Conservation (phyloP, 2,113 vertebrate species). For the Herpetotheres cachinnans region DNA sequence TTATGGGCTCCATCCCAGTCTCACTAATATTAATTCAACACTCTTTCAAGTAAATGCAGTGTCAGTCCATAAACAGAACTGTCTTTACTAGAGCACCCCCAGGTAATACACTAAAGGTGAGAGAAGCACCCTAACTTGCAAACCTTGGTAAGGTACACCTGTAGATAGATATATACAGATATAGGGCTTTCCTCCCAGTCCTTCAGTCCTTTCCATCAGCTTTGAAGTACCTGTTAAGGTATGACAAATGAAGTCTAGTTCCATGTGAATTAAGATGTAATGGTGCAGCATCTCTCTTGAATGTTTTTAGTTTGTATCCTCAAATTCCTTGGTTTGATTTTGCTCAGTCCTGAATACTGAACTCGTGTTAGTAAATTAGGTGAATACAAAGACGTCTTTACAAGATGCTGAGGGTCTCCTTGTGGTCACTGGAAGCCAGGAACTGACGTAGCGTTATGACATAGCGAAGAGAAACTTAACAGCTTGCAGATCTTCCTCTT, state of each 20-base stretch:
- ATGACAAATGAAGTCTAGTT: not conserved
- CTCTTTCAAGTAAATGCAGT: not conserved
- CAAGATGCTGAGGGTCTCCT: not conserved
- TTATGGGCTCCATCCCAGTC: not conserved
- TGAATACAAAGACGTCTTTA: not conserved
- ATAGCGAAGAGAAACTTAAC: not conserved
- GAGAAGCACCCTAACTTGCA: not conserved
- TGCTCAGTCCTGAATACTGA: not conserved
- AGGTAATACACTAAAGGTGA: not conserved
- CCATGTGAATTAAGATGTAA: not conserved
- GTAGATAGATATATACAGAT: not conserved
- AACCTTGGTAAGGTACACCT: not conserved
- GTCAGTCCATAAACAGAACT: not conserved
- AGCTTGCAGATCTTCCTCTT: not conserved
- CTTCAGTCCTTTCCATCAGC: not conserved
- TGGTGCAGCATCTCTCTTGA: not conserved
- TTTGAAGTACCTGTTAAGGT: not conserved
- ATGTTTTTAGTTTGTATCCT: not conserved
- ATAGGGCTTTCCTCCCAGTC: not conserved
- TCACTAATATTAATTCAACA: not conserved
- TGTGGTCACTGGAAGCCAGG: not conserved
- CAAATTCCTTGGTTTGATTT: not conserved
- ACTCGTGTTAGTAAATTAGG: not conserved
- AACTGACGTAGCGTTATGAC: not conserved
- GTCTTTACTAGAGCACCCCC: not conserved